Evolutionary conservation across 1,140 invertebrate genomes (phyloP), one percentile per base, ranked within the genome.

Genomic region (Drosophila trapezifrons): DNA sequence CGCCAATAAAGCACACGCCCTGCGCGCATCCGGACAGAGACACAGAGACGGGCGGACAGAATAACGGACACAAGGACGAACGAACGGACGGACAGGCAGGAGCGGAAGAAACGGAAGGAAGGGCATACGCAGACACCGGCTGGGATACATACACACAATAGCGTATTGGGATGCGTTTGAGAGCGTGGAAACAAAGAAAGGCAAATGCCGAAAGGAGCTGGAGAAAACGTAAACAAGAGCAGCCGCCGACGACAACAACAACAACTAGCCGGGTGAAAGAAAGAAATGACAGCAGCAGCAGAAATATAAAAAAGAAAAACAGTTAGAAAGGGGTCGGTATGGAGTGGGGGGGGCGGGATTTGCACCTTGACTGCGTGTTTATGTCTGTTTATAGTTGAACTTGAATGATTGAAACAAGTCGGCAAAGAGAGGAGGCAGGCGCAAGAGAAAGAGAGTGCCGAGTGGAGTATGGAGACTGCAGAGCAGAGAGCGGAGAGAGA

Each of bases 371-470:
- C 55, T 73, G 69, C 46, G 55, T 73, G 70, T 73, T 73, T 76
- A 76, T 76, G 72, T 75, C 72, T 75, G 72, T 75, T 75, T 66
- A 76, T 76, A 76, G 73, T 76, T 76, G 73, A 76, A 76, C 73
- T 76, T 76, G 73, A 76, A 76, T 76, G 73, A 76, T 76, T 76
- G 73, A 67, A 76, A 76, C 72, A 29, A 76, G 62, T 66, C 72
- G n/a, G n/a, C 56, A 35, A 54, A 37, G 54, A 73, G 56, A 27
- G 43, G 57, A 57, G 43, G 18, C 18, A 58, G 25, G 17, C 35
- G 22, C 55, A 22, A 56, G 45, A 57, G 37, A 45, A 46, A 78
- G 37, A 56, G 52, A 38, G 35, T 9, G 46, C 20, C 17, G 5
- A 27, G 37, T 10, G 45, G 43, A 52, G 47, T 52, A 22, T 4